A percentile compares a stretch with the other conserved stretches of the same genome.
Conservation (phyloP, 2,797 vertebrate species). For the Decapterus maruadsi region DNA sequence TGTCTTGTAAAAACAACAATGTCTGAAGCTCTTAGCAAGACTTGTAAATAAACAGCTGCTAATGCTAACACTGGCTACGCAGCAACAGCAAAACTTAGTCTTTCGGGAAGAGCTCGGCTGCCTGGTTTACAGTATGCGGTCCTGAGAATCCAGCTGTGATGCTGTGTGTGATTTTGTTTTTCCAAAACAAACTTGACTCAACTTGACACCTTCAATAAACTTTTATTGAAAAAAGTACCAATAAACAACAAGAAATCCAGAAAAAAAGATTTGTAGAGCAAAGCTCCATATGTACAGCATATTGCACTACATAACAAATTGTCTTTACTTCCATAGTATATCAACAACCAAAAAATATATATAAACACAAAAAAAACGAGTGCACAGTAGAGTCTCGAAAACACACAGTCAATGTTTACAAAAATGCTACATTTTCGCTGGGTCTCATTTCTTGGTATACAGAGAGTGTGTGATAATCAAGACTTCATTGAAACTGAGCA, state of each 20-base stretch:
- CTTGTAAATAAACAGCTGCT: neutral
- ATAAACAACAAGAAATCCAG: constrained; percentile 85
- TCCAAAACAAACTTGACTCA: constrained; percentile 25
- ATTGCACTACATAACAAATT: constrained; percentile 91
- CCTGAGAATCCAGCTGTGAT: neutral
- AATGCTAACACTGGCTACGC: neutral
- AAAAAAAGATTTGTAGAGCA: constrained; percentile 87
- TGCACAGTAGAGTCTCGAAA: constrained; percentile 90
- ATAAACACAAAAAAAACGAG: constrained; percentile 84
- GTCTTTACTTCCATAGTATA: constrained; percentile 87
- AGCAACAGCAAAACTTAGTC: neutral
- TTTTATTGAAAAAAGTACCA: constrained; percentile 91
- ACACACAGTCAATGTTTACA: constrained; percentile 92
- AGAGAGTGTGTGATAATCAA: constrained; percentile 89
- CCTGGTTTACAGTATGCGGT: neutral
- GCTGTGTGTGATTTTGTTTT: neutral
- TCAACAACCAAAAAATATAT: constrained; percentile 80
- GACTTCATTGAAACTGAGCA: constrained; percentile 86
- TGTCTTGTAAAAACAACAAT: neutral
- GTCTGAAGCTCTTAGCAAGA: neutral
- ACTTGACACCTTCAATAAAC: constrained; percentile 81
- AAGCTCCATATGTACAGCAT: constrained; percentile 90
- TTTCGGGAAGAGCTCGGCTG: neutral
- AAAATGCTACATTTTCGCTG: constrained; percentile 91
- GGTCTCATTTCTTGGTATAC: constrained; percentile 89